Evolutionary conservation across 1,140 invertebrate species (phyloP).

Genomic region (Drosophila azteca): DNA sequence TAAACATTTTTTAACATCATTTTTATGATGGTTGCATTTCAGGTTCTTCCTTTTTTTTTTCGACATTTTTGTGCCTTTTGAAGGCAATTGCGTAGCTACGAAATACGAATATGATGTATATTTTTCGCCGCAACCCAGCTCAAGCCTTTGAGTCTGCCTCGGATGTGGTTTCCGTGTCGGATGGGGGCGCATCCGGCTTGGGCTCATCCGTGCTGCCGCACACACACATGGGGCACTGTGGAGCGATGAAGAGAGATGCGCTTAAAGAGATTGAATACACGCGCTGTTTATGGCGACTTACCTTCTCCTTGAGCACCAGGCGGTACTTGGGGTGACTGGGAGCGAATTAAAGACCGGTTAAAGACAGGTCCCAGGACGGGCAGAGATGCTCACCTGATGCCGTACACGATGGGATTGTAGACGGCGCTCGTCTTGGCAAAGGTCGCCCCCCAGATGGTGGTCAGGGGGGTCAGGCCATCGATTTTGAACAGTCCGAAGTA

Average conservation of each 20-base stretch:
- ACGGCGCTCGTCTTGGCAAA: slow-evolving; percentile 92
- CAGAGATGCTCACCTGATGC: slow-evolving; percentile 86
- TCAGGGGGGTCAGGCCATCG: slow-evolving; percentile 88
- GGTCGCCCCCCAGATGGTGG: slow-evolving; percentile 90
- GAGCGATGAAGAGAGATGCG: neutral
- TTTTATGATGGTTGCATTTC: slow-evolving; percentile 34
- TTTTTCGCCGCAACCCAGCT: neutral
- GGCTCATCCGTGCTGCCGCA: slow-evolving; percentile 84
- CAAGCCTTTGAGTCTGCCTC: slow-evolving; percentile 76
- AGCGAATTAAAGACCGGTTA: too few relatives aligned
- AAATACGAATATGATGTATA: neutral
- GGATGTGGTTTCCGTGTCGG: slow-evolving; percentile 83
- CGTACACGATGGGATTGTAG: slow-evolving; percentile 93
- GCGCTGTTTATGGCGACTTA: slow-evolving; percentile 6
- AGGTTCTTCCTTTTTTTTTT: slow-evolving; percentile 20
- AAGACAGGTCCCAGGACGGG: too few relatives aligned
- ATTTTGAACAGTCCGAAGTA: slow-evolving; percentile 89
- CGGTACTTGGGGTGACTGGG: slow-evolving; percentile 90
- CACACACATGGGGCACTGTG: slow-evolving; percentile 87
- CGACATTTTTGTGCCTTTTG: slow-evolving; percentile 48
- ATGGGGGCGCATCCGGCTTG: slow-evolving; percentile 82
- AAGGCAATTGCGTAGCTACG: slow-evolving; percentile 47
- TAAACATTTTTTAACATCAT: slow-evolving; percentile 49
- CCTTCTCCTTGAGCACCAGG: slow-evolving; percentile 87
- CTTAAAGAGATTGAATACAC: neutral